Conservation (phyloP, 2,113 vertebrate genomes). For the Percina caprodes region DNA sequence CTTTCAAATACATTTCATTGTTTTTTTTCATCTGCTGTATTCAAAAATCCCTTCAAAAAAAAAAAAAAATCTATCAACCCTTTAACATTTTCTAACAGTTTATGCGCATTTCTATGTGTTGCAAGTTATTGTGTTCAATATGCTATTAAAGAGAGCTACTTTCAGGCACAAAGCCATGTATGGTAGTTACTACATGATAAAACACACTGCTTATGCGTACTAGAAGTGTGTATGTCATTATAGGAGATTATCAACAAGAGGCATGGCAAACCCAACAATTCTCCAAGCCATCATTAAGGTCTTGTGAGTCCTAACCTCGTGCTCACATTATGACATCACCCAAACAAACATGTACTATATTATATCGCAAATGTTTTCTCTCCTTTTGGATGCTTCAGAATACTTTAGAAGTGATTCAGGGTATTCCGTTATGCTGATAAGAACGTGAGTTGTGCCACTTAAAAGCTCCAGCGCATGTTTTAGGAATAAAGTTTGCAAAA, state of each 20-base stretch:
- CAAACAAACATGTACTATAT: slow-evolving; percentile 34
- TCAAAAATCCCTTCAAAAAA: neutral
- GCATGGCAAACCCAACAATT: neutral
- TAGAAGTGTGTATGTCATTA: neutral
- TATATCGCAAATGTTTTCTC: slow-evolving; percentile 17
- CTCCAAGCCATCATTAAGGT: neutral
- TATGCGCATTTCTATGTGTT: neutral
- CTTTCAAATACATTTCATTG: neutral
- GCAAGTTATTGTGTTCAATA: slow-evolving; percentile 5
- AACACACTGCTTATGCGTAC: neutral
- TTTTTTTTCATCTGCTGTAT: slow-evolving; percentile 7
- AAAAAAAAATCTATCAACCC: neutral
- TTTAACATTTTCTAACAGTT: neutral
- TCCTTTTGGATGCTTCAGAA: slow-evolving; percentile 22
- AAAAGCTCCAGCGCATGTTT: slow-evolving; percentile 51
- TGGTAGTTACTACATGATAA: neutral
- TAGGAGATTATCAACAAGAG: neutral
- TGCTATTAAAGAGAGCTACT: neutral
- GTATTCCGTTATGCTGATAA: slow-evolving; percentile 42
- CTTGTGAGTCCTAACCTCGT: neutral
- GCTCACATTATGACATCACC: neutral
- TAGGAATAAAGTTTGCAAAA: slow-evolving; percentile 48
- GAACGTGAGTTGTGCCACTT: slow-evolving; percentile 54
- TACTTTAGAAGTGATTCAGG: slow-evolving; percentile 32
- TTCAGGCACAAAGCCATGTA: neutral